Conservation (phyloP, 1,140 invertebrate species). For the Vanessa atalanta region DNA sequence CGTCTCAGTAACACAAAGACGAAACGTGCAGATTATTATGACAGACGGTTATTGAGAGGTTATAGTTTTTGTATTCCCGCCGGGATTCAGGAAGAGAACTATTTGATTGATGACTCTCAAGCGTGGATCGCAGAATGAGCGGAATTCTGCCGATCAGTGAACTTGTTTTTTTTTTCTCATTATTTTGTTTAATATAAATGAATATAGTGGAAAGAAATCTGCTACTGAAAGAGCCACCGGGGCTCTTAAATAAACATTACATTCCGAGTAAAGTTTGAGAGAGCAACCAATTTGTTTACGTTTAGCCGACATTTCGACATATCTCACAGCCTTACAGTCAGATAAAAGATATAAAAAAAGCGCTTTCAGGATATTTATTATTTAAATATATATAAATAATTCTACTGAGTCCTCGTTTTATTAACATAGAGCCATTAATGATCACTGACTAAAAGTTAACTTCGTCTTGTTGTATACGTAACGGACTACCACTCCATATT, state of each 20-base stretch:
- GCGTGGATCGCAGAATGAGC: not conserved
- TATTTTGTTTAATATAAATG: slow-evolving; percentile 17
- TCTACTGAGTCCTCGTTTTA: not conserved
- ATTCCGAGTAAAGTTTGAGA: slow-evolving; percentile 16
- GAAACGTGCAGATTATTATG: not conserved
- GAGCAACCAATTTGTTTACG: slow-evolving; percentile 12
- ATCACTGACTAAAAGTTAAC: not conserved
- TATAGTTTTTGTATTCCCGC: slow-evolving; percentile 16
- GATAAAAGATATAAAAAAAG: slow-evolving; percentile 4
- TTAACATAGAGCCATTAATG: not conserved
- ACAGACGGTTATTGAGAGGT: slow-evolving; percentile 10
- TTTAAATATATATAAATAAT: slow-evolving; percentile 2
- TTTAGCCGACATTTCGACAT: slow-evolving; percentile 5
- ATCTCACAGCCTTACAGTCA: not conserved
- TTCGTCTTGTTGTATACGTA: too few species aligned
- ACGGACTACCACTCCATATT: too few species aligned
- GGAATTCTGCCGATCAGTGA: not conserved
- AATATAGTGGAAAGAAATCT: slow-evolving; percentile 8
- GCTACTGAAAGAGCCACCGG: not conserved
- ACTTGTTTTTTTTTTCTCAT: not conserved
- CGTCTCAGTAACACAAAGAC: not conserved
- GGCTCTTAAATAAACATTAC: slow-evolving; percentile 7
- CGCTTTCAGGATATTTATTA: not conserved
- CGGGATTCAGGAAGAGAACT: not conserved
- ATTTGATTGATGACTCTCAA: slow-evolving; percentile 13